Conservation (phyloP, 1,140 invertebrate species). For the Caenorhabditis brenneri region DNA sequence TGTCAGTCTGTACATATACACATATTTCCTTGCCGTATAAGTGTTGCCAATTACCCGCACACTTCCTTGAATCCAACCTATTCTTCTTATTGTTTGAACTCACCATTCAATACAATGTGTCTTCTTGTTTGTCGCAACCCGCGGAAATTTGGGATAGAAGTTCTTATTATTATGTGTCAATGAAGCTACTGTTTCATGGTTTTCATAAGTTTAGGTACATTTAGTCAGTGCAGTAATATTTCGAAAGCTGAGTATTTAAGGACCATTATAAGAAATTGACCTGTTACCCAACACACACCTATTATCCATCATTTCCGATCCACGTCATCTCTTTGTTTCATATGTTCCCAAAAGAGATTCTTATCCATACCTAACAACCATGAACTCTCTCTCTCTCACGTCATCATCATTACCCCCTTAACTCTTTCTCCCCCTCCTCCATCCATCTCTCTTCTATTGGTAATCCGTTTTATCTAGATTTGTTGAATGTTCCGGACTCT, state of each 20-base stretch:
- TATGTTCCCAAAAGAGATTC: constrained; percentile 26
- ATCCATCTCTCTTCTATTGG: not conserved
- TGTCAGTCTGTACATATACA: not conserved
- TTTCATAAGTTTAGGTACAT: no score
- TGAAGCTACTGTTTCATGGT: no score
- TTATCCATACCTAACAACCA: not conserved
- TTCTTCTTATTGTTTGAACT: constrained; percentile 48
- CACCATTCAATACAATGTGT: not conserved
- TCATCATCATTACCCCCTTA: not conserved
- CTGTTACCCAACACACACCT: not conserved
- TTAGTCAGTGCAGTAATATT: no score
- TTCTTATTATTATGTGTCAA: no score
- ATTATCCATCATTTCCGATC: not conserved
- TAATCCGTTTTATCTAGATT: constrained; percentile 42
- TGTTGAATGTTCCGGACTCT: constrained; percentile 43
- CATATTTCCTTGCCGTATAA: not conserved
- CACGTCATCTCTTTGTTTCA: not conserved
- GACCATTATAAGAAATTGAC: no score
- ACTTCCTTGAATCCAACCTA: constrained; percentile 35
- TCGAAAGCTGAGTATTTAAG: no score
- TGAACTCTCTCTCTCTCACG: not conserved
- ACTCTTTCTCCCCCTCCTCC: not conserved
- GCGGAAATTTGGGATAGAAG: not conserved
- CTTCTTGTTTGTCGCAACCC: not conserved
- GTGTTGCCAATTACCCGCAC: constrained; percentile 28